Evolutionary conservation across 23 tunicate species (phyloP).

Genomic region (Styela clava): DNA sequence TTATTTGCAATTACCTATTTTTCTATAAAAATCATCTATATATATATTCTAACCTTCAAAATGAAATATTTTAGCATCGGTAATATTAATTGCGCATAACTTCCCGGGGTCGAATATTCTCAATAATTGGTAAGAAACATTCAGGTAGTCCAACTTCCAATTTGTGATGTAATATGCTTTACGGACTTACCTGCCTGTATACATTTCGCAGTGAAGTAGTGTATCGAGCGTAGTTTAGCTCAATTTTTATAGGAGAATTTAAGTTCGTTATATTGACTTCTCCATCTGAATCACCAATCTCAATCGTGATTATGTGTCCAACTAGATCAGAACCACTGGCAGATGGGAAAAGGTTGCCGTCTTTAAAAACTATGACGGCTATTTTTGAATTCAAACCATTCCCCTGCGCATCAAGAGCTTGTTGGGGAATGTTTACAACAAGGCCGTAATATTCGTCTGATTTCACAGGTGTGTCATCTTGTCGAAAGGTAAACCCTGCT

Average conservation of each 20-base stretch:
- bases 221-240: background rate
- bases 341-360: constrained; percentile 1
- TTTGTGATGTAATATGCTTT: no score
- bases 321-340: background rate
- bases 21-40: no score
- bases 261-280: background rate
- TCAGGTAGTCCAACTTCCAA: no score
- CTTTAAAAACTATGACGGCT: background rate
- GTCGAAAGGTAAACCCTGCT: background rate
- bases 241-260: background rate
- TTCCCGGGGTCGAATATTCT: no score
- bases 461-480: background rate
- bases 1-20: no score
- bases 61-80: background rate
- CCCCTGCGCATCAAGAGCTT: background rate
- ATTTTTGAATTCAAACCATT: constrained; percentile 6
- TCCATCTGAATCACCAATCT: constrained; percentile 10
- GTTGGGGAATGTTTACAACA: background rate
- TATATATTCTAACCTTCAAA: no score
- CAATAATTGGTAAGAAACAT: no score
- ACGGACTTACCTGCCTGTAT: constrained; percentile 16
- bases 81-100: background rate
- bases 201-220: background rate
- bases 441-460: background rate
- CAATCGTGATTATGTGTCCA: background rate